These are phyloP conservation scores for Mnemiopsis leidyi DNA, from an alignment of 37 sponge, comb jelly and placozoan species.

Conservation along the genomic window DNA sequence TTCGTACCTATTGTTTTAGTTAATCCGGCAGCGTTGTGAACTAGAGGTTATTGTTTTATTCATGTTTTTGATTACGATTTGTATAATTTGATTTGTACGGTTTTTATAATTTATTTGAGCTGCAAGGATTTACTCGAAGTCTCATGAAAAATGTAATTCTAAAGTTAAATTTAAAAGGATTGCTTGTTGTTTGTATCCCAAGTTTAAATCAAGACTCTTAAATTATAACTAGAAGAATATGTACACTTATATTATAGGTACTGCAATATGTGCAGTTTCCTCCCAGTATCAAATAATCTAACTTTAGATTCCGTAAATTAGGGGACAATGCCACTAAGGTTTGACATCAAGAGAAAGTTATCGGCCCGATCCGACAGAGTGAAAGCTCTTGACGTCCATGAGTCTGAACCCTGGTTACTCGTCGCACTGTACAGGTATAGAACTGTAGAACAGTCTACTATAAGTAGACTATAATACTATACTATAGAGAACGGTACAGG, in stretches of 20 bases:
- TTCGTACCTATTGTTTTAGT: not conserved
- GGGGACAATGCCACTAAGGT: conserved; percentile 36
- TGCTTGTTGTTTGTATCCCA: no score
- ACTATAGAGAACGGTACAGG: no score
- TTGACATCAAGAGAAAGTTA: conserved; percentile 78
- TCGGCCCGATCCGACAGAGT: conserved; percentile 95
- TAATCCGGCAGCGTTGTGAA: not conserved
- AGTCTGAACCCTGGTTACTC: conserved; percentile 97
- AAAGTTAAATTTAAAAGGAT: no score
- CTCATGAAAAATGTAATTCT: no score
- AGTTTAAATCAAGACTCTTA: no score
- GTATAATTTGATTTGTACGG: not conserved
- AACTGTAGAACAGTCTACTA: no score
- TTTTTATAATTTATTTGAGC: not conserved
- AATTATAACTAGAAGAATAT: no score
- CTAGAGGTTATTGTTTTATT: not conserved
- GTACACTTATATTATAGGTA: no score
- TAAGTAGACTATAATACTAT: no score
- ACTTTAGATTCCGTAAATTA: not conserved
- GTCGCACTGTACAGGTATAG: conserved; percentile 88
- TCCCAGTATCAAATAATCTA: no score
- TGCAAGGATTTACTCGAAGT: not conserved
- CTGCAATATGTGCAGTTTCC: no score
- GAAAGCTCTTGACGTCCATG: conserved; percentile 92
- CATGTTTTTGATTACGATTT: not conserved